These are phyloP conservation scores for Punctoribates punctum DNA, from an alignment of 2,888 invertebrate genomes.

Conservation along the genomic window DNA sequence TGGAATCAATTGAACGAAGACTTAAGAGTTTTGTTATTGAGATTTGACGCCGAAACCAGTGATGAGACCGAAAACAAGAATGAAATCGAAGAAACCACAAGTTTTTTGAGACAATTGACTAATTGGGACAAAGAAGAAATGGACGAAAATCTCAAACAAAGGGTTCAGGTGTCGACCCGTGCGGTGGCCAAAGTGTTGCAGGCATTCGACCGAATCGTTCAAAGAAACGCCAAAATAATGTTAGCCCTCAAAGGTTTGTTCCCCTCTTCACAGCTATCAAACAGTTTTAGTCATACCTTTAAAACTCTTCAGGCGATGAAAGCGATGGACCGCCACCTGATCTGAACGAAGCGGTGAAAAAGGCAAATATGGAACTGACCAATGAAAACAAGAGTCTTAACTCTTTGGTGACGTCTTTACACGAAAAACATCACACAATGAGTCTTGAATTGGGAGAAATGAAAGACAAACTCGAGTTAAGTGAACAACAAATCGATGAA, in stretches of 20 bases:
- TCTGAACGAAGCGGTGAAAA: slow-evolving; percentile 76
- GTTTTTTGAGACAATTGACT: slow-evolving; percentile 88
- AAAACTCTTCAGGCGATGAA: slow-evolving; percentile 13
- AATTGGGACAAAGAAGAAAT: slow-evolving; percentile 98
- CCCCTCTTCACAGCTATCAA: neutral
- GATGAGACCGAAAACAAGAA: slow-evolving; percentile 94
- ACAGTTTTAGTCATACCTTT: too few species aligned
- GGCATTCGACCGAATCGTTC: slow-evolving; percentile 91
- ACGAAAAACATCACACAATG: slow-evolving; percentile 88
- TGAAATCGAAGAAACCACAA: slow-evolving; percentile 93
- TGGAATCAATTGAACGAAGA: slow-evolving; percentile 83
- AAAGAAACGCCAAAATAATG: slow-evolving; percentile 91
- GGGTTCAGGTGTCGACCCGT: slow-evolving; percentile 71
- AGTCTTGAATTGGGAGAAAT: slow-evolving; percentile 82
- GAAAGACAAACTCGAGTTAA: slow-evolving; percentile 79
- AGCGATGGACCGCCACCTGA: slow-evolving; percentile 55
- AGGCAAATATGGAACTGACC: slow-evolving; percentile 80
- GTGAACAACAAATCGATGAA: slow-evolving; percentile 92
- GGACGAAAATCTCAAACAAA: slow-evolving; percentile 58
- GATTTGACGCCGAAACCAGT: slow-evolving; percentile 95
- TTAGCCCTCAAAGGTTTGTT: slow-evolving; percentile 65
- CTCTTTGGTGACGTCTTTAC: slow-evolving; percentile 80
- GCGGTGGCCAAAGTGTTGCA: slow-evolving; percentile 95
- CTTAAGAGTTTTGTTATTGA: slow-evolving; percentile 82
- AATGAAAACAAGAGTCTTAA: slow-evolving; percentile 86